phyloP scores from a whole-genome alignment of 2,888 invertebrate species.

The Phortica magna region DNA sequence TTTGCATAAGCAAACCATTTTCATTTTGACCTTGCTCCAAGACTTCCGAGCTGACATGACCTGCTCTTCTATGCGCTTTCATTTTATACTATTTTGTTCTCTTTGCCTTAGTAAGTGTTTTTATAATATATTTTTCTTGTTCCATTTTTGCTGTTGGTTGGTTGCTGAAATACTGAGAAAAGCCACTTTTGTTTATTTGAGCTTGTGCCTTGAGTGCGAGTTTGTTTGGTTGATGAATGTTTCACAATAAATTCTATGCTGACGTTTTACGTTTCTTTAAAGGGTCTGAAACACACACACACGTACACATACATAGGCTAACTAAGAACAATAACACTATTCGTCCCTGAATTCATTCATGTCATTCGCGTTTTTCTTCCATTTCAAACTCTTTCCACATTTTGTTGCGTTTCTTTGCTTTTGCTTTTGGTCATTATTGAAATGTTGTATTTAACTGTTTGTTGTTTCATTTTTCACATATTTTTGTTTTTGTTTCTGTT shows the following conservation, averaged over 20 bases:
- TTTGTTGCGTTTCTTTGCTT: too few species aligned
- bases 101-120: neutral
- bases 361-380: neutral
- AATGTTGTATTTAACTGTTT: constrained; percentile 39
- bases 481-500: constrained; percentile 21
- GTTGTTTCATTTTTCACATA: constrained; percentile 61
- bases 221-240: constrained; percentile 12
- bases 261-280: neutral
- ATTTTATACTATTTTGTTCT: too few species aligned
- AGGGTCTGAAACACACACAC: too few species aligned
- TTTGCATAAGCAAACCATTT: constrained; percentile 53
- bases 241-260: constrained; percentile 21
- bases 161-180: neutral
- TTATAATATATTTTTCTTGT: constrained; percentile 20
- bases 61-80: neutral
- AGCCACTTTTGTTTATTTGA: neutral
- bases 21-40: constrained; percentile 36
- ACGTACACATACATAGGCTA: too few species aligned
- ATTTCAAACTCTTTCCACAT: neutral
- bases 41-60: constrained; percentile 9
- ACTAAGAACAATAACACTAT: constrained; percentile 8
- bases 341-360: neutral
- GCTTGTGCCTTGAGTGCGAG: neutral
- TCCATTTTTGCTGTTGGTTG: neutral
- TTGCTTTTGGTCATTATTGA: constrained; percentile 38